phyloP scores from a whole-genome alignment of 2,888 invertebrate genomes.

The Ethmia dodecea region DNA sequence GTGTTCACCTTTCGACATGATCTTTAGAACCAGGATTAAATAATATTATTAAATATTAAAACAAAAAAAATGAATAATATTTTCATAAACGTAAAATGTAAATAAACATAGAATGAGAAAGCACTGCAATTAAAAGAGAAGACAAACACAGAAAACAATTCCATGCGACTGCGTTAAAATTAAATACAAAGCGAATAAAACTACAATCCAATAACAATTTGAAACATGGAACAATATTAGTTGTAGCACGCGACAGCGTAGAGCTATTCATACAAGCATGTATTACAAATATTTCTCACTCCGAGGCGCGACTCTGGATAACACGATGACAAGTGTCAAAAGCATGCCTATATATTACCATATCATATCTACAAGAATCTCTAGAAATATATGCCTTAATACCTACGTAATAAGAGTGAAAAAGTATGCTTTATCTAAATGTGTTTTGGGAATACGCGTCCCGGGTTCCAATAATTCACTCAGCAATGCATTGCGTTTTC shows the following conservation, averaged over 20 bases:
- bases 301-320: conserved; percentile 31
- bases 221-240: too few species aligned
- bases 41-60: too few species aligned
- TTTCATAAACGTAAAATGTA: too few species aligned
- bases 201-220: too few species aligned
- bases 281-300: conserved; percentile 27
- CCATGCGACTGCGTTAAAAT: too few species aligned
- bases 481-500: conserved; percentile 35
- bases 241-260: conserved; percentile 4
- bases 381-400: not conserved
- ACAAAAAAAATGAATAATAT: too few species aligned
- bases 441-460: conserved; percentile 27
- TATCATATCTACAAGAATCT: not conserved
- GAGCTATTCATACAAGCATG: conserved; percentile 13
- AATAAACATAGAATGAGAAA: too few species aligned
- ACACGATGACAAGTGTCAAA: conserved; percentile 50
- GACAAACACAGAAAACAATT: too few species aligned
- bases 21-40: too few species aligned
- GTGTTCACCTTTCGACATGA: too few species aligned
- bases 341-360: conserved; percentile 36
- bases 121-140: too few species aligned
- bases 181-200: too few species aligned
- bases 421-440: not conserved
- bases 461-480: conserved; percentile 53
- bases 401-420: not conserved